Conservation (phyloP, 1,140 invertebrate species). For the Ericerus pela region DNA sequence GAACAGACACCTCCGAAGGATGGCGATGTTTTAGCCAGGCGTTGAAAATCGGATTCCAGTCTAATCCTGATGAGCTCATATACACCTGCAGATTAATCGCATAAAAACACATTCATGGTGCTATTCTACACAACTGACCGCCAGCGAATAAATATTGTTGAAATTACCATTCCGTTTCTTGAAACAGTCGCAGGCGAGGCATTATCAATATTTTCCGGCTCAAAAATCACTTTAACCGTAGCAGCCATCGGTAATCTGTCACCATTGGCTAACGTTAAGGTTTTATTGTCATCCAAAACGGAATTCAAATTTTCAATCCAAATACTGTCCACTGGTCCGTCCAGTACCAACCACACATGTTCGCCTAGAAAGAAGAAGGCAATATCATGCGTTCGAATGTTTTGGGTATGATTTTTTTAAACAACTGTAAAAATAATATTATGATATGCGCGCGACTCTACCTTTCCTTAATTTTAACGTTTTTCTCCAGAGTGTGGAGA, state of each 20-base stretch:
- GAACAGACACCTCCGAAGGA: conserved; percentile 52
- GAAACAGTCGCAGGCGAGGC: conserved; percentile 92
- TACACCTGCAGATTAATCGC: conserved; percentile 56
- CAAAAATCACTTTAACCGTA: conserved; percentile 88
- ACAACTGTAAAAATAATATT: background rate
- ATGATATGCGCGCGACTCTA: conserved; percentile 18
- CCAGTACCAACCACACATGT: conserved; percentile 80
- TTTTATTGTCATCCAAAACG: conserved; percentile 89
- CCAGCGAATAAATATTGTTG: background rate
- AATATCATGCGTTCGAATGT: no score
- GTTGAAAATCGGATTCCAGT: conserved; percentile 68
- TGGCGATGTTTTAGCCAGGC: conserved; percentile 73
- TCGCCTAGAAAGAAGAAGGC: conserved; percentile 36
- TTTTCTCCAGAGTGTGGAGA: conserved; percentile 89
- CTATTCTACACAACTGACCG: background rate
- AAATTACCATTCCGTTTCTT: conserved; percentile 78
- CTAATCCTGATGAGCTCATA: conserved; percentile 88
- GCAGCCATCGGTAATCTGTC: conserved; percentile 83
- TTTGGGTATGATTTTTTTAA: no score
- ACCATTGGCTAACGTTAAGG: conserved; percentile 81
- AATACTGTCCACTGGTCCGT: conserved; percentile 89
- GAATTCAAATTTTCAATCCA: conserved; percentile 98
- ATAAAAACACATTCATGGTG: conserved; percentile 4
- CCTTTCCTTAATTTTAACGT: conserved; percentile 77
- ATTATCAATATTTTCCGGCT: conserved; percentile 92